Base-by-base conservation (phyloP, 2,113 vertebrate genomes). In the Ictalurus punctatus region DNA sequence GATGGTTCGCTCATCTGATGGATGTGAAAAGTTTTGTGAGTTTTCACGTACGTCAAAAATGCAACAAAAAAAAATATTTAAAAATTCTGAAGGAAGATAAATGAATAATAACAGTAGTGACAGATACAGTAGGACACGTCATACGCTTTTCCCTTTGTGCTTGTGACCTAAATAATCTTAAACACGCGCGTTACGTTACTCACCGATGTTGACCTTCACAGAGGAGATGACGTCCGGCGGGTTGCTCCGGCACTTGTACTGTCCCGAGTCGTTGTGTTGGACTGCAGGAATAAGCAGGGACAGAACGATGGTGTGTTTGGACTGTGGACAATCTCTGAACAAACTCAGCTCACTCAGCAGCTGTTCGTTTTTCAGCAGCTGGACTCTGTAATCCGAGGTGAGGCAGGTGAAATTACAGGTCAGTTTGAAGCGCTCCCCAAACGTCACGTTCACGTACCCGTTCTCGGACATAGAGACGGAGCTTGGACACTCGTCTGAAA, bases 351-450 rank as follows among this genome's bases (percentile, higher is more conserved):
- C 7, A 0, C 3, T 48, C 8, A 52, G 23, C 30, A 73, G 9
- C 54, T 61, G 0, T 3, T 67, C 2, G 34, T 80, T 27, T 48
- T 86, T 90, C 61, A 71, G 5, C 83, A 92, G 37, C 84, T 74
- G 30, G 10, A 82, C 52, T 13, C 16, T n/a, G 10, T 67, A n/a
- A 13, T 2, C 0, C 13, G 2, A 1, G 63, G 40, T 78, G 27
- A 27, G 2, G 71, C 89, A 89, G 30, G 2, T 0, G 52, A 88
- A 89, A 14, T 30, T 73, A 21, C 91, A 90, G 19, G 78, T 78
- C 37, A 92, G 59, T 21, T 44, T 90, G 63, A 92, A 90, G 63
- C 12, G 1, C 5, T 84, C 21, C 27, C 88, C 86, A 6, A 25
- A 1, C 13, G 19, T 84, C 63, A 92, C 54, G 3, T 37, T 6